These are phyloP conservation scores for Stenchaetothrips biformis DNA, from an alignment of 2,888 invertebrate species.

Conservation along the genomic window DNA sequence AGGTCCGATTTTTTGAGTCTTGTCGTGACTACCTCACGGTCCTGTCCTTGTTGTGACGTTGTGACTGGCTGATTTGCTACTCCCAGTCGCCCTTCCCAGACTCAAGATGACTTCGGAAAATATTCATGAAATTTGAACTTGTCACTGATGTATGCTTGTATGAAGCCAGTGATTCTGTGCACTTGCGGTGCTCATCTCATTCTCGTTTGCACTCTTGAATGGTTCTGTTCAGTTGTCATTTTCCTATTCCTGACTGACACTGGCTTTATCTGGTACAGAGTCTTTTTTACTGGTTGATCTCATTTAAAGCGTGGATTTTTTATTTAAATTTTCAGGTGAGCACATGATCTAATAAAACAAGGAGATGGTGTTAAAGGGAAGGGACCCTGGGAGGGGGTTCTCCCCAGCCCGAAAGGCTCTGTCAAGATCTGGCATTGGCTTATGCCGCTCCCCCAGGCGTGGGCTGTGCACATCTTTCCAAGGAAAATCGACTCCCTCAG, in stretches of 20 bases:
- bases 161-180: neutral
- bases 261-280: neutral
- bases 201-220: neutral
- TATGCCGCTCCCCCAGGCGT: neutral
- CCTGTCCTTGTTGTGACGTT: no score
- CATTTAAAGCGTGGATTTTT: neutral
- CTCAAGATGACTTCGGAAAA: no score
- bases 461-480: neutral
- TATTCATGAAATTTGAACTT: no score
- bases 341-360: neutral
- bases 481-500: conserved; percentile 14
- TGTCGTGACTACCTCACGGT: no score
- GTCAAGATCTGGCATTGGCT: neutral
- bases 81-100: no score
- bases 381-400: neutral
- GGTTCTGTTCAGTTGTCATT: neutral
- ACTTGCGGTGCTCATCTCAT: neutral
- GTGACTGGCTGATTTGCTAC: no score
- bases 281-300: neutral
- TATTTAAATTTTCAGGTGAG: neutral
- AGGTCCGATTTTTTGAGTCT: no score
- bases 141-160: no score
- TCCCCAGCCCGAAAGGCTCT: neutral
- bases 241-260: neutral
- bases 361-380: neutral